Base-by-base conservation (phyloP, 2,797 vertebrate species). In the Threskiornis aethiopicus region DNA sequence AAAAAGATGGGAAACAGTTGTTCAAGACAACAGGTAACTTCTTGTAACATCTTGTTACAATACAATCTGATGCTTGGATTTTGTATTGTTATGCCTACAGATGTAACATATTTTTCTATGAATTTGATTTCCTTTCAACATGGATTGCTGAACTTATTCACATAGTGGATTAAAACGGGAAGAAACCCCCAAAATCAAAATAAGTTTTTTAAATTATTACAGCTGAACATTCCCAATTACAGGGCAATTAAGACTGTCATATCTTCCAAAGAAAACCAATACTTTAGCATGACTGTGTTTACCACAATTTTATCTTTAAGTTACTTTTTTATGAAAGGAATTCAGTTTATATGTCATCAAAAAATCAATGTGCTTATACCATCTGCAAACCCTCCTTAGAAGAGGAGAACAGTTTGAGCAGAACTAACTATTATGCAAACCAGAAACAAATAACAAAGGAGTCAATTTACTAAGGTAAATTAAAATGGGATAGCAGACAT, bases 381-480 rank as follows among this genome's bases (percentile, higher is more conserved):
- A 95, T 95, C 89, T 93, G 88, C 70, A 97, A 93, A 89, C 24
- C 15, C 44, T 87, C 33, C 90, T 96, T 84, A 90, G 75, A 96
- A 95, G 66, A 57, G 15, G 37, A 95, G 82, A 97, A 89, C 62
- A 95, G 67, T 92, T 85, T 52, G 33, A 96, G 81, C 44, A 96
- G 44, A 90, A 92, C 21, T 75, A 96, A 96, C 84, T 97, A 89
- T 94, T 97, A 97, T 82, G 84, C 84, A 98, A 98, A 98, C 76
- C 57, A 96, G 95, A 97, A 97, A 93, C 49, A 97, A 97, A 96
- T 89, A 97, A 94, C 90, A 97, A 97, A 97, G 51, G 73, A 97
- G 92, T 93, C 91, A 95, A 94, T 97, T 97, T 97, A 92, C 87
- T 88, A 95, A 59, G 73, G 88, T 72, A 98, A 98, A 98, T 98